A percentile compares a stretch with the other conserved stretches of the same genome.
These are phyloP conservation scores for Rhynchotus rufescens DNA, from an alignment of 2,797 vertebrate genomes.

Conservation along the genomic window DNA sequence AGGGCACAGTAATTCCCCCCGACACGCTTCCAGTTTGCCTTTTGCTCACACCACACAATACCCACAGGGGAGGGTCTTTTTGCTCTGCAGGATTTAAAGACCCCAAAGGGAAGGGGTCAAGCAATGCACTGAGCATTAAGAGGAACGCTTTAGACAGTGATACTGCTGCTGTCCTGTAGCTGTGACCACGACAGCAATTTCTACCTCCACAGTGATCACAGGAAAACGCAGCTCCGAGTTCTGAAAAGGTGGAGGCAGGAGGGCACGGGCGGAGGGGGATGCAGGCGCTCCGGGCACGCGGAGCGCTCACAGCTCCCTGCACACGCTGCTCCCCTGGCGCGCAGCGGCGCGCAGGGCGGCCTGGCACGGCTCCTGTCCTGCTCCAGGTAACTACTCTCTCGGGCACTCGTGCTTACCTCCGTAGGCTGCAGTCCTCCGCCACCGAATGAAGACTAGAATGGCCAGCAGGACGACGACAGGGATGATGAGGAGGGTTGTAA, in stretches of 20 bases:
- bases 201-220: background rate
- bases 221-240: background rate
- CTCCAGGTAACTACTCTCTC: background rate
- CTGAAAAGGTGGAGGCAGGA: background rate
- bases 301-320: background rate
- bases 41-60: background rate
- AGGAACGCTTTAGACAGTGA: background rate
- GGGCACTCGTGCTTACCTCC: conserved; percentile 74
- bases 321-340: background rate
- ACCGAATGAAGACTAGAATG: conserved; percentile 89
- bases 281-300: background rate
- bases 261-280: background rate
- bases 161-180: background rate
- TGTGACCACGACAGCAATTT: background rate
- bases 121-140: background rate
- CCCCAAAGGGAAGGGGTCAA: background rate
- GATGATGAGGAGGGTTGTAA: conserved; percentile 91
- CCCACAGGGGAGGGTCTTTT: background rate
- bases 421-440: conserved; percentile 89
- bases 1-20: background rate
- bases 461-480: conserved; percentile 88
- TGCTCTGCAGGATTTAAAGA: background rate
- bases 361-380: no score
- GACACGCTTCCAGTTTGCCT: background rate
- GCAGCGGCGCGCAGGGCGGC: background rate